Evolutionary conservation across 2,888 invertebrate species (phyloP), one percentile per base, ranked within the genome.

Genomic region (Aplocera efformata): DNA sequence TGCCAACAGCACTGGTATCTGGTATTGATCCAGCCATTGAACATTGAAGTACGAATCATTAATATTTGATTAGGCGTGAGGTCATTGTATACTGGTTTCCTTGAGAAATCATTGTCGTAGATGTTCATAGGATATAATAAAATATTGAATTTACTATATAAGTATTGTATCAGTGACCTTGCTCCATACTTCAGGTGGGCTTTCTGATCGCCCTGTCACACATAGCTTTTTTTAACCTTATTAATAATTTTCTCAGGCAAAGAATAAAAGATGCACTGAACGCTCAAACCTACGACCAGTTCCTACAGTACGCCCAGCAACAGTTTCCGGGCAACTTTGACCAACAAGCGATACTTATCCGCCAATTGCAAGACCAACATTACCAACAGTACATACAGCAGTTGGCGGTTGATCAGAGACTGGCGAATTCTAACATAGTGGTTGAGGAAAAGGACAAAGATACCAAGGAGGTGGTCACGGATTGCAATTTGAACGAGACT

Each of bases 301-400:
- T 96, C 67, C 91, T 93, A 67, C 91, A 93, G 42, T 98, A 99
- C 76, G 97, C 99, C 0, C 96, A 98, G 62, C 98, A 98, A 70
- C 99, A 99, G 72, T 94, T 92, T 67, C 94, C 94, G 0, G 94
- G 92, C 1, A 94, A 94, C 74, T 93, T 93, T 1, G 95, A 95
- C 58, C 94, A 98, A 89, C 99, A 99, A 90, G 97, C 96, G 0
- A 92, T 96, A 26, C 89, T 99, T 13, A 96, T 99, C 42, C 90
- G 94, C 39, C 98, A 99, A 72, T 86, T 99, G 29, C 99, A 99
- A 82, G 98, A 98, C 61, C 98, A 99, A 68, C 99, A 99, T 79
- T 99, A 98, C 75, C 97, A 98, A 72, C 98, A 99, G 70, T 99
- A 99, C 77, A 98, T 99, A 92, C 96, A 98, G 63, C 99, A 99